Evolutionary conservation across 1,140 invertebrate species (phyloP).

Genomic region (Anastrepha ludens): DNA sequence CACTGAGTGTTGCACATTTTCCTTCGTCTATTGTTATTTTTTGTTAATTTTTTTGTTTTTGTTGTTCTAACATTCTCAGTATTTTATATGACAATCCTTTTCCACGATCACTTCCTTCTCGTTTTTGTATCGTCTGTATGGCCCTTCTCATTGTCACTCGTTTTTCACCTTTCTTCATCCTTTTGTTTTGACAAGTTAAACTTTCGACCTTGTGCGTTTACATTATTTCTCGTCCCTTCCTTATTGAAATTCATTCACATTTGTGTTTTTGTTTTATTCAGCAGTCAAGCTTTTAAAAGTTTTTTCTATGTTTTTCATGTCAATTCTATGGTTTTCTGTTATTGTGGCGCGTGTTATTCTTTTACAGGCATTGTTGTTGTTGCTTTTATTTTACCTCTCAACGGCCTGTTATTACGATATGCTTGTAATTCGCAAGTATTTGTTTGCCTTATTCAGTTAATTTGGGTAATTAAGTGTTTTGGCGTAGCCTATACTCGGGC

Average conservation of each 20-base stretch:
- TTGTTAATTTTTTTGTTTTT: background rate
- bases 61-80: background rate
- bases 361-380: background rate
- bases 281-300: background rate
- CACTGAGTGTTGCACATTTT: background rate
- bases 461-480: constrained; percentile 21
- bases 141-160: background rate
- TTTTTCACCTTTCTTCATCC: background rate
- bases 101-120: background rate
- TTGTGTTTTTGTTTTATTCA: background rate
- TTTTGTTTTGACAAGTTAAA: constrained; percentile 30
- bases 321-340: background rate
- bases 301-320: background rate
- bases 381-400: background rate
- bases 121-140: background rate
- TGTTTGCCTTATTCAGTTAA: constrained; percentile 10
- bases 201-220: constrained; percentile 17
- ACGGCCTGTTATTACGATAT: background rate
- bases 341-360: background rate
- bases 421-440: background rate
- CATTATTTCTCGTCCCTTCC: background rate
- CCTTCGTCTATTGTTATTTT: background rate
- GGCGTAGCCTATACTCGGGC: background rate
- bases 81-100: background rate
- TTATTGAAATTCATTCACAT: background rate